These are phyloP conservation scores for Gnathonemus echidnorhynchus DNA, from an alignment of 2,113 vertebrate species.

Conservation along the genomic window DNA sequence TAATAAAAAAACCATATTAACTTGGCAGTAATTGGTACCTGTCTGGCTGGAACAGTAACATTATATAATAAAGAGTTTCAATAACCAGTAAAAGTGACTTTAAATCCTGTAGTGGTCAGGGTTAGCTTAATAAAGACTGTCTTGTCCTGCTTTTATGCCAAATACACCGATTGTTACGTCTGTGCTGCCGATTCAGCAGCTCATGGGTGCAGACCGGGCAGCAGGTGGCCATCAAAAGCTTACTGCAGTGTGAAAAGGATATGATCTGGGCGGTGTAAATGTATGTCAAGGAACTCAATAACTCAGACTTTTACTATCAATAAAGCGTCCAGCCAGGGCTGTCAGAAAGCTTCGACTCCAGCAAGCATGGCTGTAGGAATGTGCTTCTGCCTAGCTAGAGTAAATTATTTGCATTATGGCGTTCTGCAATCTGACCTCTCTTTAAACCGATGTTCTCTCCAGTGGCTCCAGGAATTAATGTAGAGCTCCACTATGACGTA, in stretches of 20 bases:
- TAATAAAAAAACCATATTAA: not conserved
- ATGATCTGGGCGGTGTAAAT: constrained; percentile 16
- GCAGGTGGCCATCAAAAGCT: not conserved
- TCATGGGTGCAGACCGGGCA: not conserved
- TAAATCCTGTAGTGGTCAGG: not conserved
- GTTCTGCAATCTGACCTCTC: constrained; percentile 10
- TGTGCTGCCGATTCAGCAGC: not conserved
- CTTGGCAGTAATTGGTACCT: not conserved
- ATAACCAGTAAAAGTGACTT: not conserved
- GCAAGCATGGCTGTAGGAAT: constrained; percentile 27
- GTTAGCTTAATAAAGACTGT: not conserved
- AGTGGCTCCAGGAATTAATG: constrained; percentile 12
- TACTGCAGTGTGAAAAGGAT: constrained; percentile 40
- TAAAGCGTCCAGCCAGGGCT: constrained; percentile 11
- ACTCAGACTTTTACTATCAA: constrained; percentile 19
- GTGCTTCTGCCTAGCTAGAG: constrained; percentile 23
- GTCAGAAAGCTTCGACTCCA: not conserved
- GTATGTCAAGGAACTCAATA: constrained; percentile 28
- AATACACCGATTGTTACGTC: not conserved
- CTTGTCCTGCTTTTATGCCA: not conserved
- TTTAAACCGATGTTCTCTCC: not conserved
- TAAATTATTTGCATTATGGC: constrained; percentile 35
- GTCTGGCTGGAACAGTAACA: not conserved
- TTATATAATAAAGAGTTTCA: not conserved
- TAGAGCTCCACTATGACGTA: not conserved